A percentile compares a stretch with the other conserved stretches of the same genome.
Evolutionary conservation across 2,888 invertebrate genomes (phyloP).

Genomic region (Orgyia antiqua): DNA sequence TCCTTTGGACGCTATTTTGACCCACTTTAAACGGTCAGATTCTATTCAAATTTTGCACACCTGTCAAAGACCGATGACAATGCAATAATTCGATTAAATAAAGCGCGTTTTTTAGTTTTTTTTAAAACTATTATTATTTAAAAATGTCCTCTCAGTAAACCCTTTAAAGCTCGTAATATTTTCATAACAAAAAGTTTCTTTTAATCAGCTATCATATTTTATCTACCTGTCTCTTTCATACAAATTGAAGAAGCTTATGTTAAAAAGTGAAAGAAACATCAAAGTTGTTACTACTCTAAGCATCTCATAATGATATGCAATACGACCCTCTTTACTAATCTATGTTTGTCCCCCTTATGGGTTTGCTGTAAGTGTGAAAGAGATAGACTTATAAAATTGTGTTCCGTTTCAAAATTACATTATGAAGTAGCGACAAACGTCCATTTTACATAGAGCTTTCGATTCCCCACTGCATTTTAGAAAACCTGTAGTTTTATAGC

Average conservation of each 20-base stretch:
- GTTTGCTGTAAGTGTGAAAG: conserved; percentile 6
- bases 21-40: too few relatives aligned
- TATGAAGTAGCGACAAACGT: conserved; percentile 25
- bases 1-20: too few relatives aligned
- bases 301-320: conserved; percentile 58
- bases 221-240: conserved; percentile 27
- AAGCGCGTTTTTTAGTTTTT: too few relatives aligned
- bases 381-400: conserved; percentile 15
- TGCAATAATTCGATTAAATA: too few relatives aligned
- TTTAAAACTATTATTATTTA: too few relatives aligned
- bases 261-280: conserved; percentile 35
- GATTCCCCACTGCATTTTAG: conserved; percentile 4
- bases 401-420: conserved; percentile 31
- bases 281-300: conserved; percentile 21
- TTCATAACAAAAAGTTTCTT: conserved; percentile 36
- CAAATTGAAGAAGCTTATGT: conserved; percentile 8
- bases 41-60: too few relatives aligned
- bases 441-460: conserved; percentile 32
- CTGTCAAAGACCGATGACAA: too few relatives aligned
- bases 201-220: conserved; percentile 39
- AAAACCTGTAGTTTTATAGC: too few relatives aligned
- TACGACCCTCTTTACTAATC: conserved; percentile 45
- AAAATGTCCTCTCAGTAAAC: conserved; percentile 24
- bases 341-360: conserved; percentile 23
- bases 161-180: conserved; percentile 30